Percentiles rank a stretch among this genome's conserved stretches.
These are phyloP conservation scores for cattle (Bos taurus) DNA, from an alignment of 2,113 vertebrate species.

Conservation along the genomic window DNA sequence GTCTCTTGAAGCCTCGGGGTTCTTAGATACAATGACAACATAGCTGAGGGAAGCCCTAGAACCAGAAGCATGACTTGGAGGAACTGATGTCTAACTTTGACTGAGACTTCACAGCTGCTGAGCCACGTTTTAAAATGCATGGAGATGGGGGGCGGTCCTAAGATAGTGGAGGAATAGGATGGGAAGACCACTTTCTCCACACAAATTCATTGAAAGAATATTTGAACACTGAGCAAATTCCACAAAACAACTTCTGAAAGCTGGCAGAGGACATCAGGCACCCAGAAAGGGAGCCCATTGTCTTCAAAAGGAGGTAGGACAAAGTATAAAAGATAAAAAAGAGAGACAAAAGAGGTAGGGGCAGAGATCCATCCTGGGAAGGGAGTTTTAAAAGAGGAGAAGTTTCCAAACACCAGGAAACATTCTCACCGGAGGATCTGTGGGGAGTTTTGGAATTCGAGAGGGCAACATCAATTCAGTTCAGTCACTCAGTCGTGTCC, in stretches of 20 bases:
- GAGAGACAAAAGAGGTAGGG: not conserved
- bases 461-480: too few relatives aligned
- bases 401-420: not conserved
- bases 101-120: not conserved
- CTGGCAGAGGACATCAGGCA: not conserved
- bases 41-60: not conserved
- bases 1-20: not conserved
- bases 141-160: not conserved
- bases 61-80: not conserved
- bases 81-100: not conserved
- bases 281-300: not conserved
- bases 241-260: not conserved
- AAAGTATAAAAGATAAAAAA: not conserved
- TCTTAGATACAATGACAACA: not conserved
- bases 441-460: too few relatives aligned
- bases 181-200: not conserved
- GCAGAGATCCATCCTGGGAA: accelerated
- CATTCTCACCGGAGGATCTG: not conserved
- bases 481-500: too few relatives aligned
- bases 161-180: not conserved
- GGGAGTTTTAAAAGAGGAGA: not conserved
- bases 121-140: not conserved
- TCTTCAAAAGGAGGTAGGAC: not conserved
- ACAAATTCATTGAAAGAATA: not conserved
- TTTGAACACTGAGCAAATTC: not conserved